Conservation (phyloP, 2,113 vertebrate genomes). For the Cardinalis cardinalis region DNA sequence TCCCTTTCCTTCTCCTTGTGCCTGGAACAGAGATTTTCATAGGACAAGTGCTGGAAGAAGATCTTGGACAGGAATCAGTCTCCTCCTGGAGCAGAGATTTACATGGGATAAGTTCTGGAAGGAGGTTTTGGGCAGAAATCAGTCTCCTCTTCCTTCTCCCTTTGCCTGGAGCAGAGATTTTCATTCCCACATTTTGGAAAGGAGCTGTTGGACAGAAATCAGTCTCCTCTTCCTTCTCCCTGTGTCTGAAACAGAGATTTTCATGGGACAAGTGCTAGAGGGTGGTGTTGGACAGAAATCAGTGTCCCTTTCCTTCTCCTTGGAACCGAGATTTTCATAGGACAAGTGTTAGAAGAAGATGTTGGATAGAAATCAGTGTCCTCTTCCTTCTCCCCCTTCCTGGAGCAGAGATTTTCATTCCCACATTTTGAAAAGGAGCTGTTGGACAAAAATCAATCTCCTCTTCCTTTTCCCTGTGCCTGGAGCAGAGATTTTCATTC, state of each 20-base stretch:
- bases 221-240: not conserved
- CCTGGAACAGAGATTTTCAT: not conserved
- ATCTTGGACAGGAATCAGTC: too few relatives aligned
- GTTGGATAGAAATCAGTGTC: too few relatives aligned
- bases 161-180: too few relatives aligned
- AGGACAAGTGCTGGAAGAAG: not conserved
- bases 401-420: too few relatives aligned
- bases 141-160: rapidly evolving
- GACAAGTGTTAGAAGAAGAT: too few relatives aligned
- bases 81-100: too few relatives aligned
- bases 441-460: not conserved
- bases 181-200: not conserved
- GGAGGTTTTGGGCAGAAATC: too few relatives aligned
- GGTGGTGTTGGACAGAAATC: not conserved
- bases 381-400: too few relatives aligned
- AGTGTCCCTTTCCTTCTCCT: not conserved
- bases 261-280: too few relatives aligned
- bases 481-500: too few relatives aligned
- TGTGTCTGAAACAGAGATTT: not conserved
- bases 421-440: too few relatives aligned
- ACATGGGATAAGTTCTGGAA: not conserved
- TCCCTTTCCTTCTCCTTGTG: rapidly evolving
- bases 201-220: too few relatives aligned
- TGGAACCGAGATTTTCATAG: not conserved
- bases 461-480: rapidly evolving